phyloP scores from a whole-genome alignment of 2,888 invertebrate species.

The Polia nebulosa region DNA sequence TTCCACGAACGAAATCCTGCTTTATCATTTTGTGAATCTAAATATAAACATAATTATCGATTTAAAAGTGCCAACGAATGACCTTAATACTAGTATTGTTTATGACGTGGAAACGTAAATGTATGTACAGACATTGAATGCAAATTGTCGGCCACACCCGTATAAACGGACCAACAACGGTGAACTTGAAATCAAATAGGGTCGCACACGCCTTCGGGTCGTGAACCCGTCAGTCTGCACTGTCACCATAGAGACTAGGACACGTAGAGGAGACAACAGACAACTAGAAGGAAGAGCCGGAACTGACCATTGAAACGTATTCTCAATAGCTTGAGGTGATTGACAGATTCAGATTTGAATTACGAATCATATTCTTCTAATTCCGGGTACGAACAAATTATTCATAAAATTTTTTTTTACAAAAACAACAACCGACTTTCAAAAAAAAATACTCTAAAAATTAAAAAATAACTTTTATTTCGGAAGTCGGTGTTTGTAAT shows the following conservation, averaged over 20 bases:
- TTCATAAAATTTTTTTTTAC: no score
- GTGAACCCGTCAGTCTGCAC: conserved; percentile 73
- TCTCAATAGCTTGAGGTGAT: conserved; percentile 9
- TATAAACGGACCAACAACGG: conserved; percentile 70
- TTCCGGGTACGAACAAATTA: neutral
- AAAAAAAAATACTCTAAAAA: no score
- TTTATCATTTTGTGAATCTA: conserved; percentile 60
- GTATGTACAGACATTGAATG: conserved; percentile 72
- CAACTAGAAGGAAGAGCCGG: conserved; percentile 24
- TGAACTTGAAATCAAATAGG: conserved; percentile 81
- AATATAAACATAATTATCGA: conserved; percentile 48
- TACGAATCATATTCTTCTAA: conserved; percentile 10
- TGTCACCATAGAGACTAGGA: conserved; percentile 59
- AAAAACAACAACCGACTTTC: no score
- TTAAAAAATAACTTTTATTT: no score
- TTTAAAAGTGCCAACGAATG: conserved; percentile 36
- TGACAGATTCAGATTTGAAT: conserved; percentile 24
- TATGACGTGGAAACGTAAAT: conserved; percentile 52
- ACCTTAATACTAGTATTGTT: conserved; percentile 54
- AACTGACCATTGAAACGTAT: conserved; percentile 13
- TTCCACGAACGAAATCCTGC: conserved; percentile 62
- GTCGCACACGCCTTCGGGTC: conserved; percentile 78
- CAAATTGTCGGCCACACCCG: conserved; percentile 79
- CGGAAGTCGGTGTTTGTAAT: no score
- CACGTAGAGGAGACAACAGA: conserved; percentile 64